Conservation (phyloP, 92 coral and sea anemone species). For the Zoanthus sociatus region DNA sequence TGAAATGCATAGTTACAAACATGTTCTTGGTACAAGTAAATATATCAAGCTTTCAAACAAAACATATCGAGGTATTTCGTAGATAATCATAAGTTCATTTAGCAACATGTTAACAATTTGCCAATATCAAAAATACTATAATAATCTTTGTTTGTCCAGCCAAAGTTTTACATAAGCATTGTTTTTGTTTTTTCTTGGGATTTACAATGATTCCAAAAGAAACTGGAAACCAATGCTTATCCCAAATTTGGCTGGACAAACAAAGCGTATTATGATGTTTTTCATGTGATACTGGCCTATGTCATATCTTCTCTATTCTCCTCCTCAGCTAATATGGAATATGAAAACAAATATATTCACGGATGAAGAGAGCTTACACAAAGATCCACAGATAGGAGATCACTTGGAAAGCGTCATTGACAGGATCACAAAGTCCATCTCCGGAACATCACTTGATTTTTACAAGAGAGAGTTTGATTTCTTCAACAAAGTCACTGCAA, state of each 20-base stretch:
- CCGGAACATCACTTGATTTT: constrained; percentile 93
- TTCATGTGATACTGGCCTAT: neutral
- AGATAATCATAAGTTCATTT: too few species aligned
- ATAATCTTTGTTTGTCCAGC: too few species aligned
- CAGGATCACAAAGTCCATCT: constrained; percentile 81
- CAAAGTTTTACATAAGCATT: too few species aligned
- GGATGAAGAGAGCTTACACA: constrained; percentile 92
- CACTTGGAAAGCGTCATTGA: constrained; percentile 85
- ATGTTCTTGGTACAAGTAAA: too few species aligned
- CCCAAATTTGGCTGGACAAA: neutral
- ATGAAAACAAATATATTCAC: constrained; percentile 97
- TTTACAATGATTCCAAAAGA: too few species aligned
- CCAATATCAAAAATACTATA: too few species aligned
- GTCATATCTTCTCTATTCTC: neutral
- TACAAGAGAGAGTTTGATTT: constrained; percentile 94
- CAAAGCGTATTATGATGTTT: neutral
- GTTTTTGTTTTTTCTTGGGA: too few species aligned
- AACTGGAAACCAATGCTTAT: too few species aligned
- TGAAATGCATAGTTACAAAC: too few species aligned
- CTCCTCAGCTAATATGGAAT: constrained; percentile 91
- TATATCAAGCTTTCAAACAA: too few species aligned
- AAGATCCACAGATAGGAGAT: constrained; percentile 84
- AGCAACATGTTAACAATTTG: too few species aligned
- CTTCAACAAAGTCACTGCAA: constrained; percentile 95
- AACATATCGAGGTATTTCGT: too few species aligned